Conservation (phyloP, 1,140 invertebrate genomes). For the Pantala flavescens region DNA sequence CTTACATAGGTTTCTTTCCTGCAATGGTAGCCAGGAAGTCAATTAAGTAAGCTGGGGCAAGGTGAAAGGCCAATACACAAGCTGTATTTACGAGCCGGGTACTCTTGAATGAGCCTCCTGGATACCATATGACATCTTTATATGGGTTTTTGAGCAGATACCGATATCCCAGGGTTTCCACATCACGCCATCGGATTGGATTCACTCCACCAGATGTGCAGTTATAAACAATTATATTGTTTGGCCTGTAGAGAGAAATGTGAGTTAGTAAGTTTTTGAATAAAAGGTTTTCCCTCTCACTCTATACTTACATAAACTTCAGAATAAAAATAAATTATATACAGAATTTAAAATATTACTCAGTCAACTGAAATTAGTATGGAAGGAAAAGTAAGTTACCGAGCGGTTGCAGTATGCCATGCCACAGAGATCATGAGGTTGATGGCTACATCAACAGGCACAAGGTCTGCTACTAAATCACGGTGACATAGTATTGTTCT, state of each 20-base stretch:
- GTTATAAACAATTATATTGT: constrained; percentile 50
- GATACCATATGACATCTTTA: constrained; percentile 36
- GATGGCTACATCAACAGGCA: constrained; percentile 79
- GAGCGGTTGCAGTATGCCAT: constrained; percentile 55
- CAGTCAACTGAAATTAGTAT: too few species aligned
- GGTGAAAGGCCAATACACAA: constrained; percentile 34
- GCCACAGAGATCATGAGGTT: constrained; percentile 64
- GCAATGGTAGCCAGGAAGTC: constrained; percentile 47
- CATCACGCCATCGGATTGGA: constrained; percentile 51
- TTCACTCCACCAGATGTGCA: constrained; percentile 52
- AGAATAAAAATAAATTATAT: too few species aligned
- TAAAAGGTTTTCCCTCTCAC: too few species aligned
- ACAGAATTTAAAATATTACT: too few species aligned
- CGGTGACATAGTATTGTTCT: constrained; percentile 56
- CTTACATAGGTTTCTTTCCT: constrained; percentile 65
- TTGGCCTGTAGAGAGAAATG: constrained; percentile 27
- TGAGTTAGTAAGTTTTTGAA: too few species aligned
- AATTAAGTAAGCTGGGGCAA: constrained; percentile 54
- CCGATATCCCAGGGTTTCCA: constrained; percentile 42
- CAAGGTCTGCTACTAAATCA: constrained; percentile 56
- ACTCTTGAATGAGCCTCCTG: constrained; percentile 33
- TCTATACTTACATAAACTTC: too few species aligned
- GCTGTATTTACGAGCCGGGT: constrained; percentile 33
- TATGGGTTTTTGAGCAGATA: constrained; percentile 44
- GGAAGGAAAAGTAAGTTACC: constrained; percentile 33